Evolutionary conservation across 2,113 vertebrate genomes (phyloP), one percentile per base, ranked within the genome.

Genomic region (Marmota monax): DNA sequence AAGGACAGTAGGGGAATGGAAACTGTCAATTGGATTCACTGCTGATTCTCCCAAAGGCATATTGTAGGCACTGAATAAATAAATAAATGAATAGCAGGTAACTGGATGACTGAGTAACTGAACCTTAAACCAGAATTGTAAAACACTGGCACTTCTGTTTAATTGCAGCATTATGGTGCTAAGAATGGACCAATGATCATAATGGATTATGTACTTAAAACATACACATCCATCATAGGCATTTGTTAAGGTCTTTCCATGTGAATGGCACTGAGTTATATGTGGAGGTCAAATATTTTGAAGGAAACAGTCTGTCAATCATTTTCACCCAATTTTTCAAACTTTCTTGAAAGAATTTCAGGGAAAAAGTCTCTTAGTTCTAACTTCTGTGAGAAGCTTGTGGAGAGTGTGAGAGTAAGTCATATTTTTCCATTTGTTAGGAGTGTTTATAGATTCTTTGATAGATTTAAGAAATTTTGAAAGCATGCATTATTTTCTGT

Each of bases 381-480:
- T 87, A 90, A 84, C 13, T 78, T 84, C 77, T 79, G 16, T 5
- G 84, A 92, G 61, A 92, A 96, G 63, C 7, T 11, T n/a, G 12
- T 94, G 17, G 9, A 51, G 72, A 87, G 4, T 84, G 22, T 72
- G 48, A 25, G 80, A 92, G 37, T 61, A 84, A 89, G 48, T 94
- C 76, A 45, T 90, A 51, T 96, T 92, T 88, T 67, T 82, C 34
- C 11, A 85, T 4, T 76, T 73, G 61, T 85, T 88, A 69, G 67
- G 56, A 91, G 29, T 17, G 4, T 79, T 95, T 77, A 73, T 79
- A 34, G 77, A 58, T 80, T 83, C 39, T 94, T 93, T 82, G 53
- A 63, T 88, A 92, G 45, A 76, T 73, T 90, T 95, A 63, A 92
- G 87, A 63, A 65, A 89, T 80, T 87, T 18, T 84, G 56, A 97